These are phyloP conservation scores for Cyclura pinguis DNA, from an alignment of 2,797 vertebrate species.

Conservation along the genomic window DNA sequence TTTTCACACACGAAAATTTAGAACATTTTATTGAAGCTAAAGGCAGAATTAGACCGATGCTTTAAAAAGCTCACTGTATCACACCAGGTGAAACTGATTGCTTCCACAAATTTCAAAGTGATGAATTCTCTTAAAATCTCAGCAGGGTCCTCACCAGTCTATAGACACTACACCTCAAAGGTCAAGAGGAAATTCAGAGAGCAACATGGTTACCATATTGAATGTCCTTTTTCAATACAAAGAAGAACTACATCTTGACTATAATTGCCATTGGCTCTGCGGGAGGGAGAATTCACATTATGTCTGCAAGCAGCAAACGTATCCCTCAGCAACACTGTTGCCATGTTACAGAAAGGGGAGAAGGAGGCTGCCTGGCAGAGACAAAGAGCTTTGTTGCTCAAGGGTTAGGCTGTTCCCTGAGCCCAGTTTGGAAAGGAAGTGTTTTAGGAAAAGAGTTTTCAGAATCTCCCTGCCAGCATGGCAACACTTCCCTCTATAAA, in stretches of 20 bases:
- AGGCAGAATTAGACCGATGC: background rate
- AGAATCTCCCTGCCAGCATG: background rate
- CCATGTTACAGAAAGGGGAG: background rate
- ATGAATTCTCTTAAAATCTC: slow-evolving; percentile 39
- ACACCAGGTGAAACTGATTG: background rate
- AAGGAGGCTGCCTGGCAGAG: background rate
- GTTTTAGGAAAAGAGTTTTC: background rate
- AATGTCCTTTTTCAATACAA: slow-evolving; percentile 31
- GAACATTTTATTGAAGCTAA: slow-evolving; percentile 6
- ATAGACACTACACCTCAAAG: slow-evolving; percentile 22
- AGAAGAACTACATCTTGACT: background rate
- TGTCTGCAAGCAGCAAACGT: background rate
- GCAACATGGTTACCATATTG: background rate
- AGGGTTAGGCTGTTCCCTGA: background rate
- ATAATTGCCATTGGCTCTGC: slow-evolving; percentile 1
- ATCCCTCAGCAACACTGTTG: background rate
- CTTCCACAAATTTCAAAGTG: slow-evolving; percentile 13
- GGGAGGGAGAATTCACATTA: background rate
- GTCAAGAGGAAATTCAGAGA: slow-evolving; percentile 20
- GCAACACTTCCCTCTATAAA: background rate
- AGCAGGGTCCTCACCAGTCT: slow-evolving; percentile 12
- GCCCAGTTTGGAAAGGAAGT: background rate
- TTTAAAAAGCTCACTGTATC: background rate
- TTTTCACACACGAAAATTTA: background rate
- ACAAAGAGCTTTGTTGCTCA: background rate